phyloP scores from a whole-genome alignment of 2,888 invertebrate genomes.

The Apamea sordens region DNA sequence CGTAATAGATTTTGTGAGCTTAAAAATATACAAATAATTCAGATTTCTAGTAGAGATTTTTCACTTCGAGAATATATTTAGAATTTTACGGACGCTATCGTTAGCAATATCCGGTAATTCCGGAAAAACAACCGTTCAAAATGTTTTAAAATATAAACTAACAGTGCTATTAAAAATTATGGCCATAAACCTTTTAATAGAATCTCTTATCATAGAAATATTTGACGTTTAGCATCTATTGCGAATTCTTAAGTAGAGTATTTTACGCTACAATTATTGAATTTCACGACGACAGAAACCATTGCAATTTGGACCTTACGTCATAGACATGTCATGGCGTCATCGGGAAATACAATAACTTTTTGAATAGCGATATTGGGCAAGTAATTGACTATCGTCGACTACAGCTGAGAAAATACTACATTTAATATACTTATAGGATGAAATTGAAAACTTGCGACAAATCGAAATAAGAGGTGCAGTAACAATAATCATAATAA shows the following conservation, averaged over 20 bases:
- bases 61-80: slow-evolving; percentile 6
- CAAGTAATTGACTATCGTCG: slow-evolving; percentile 64
- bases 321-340: background rate
- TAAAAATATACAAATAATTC: slow-evolving; percentile 43
- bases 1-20: slow-evolving; percentile 33
- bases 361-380: slow-evolving; percentile 52
- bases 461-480: too few relatives aligned
- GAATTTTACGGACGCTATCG: slow-evolving; percentile 28
- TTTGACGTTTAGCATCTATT: slow-evolving; percentile 42
- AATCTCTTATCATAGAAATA: slow-evolving; percentile 24
- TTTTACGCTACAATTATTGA: slow-evolving; percentile 46
- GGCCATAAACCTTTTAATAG: slow-evolving; percentile 25
- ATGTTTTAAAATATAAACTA: background rate
- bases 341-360: slow-evolving; percentile 28
- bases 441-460: too few relatives aligned
- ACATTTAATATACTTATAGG: slow-evolving; percentile 28
- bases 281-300: slow-evolving; percentile 24
- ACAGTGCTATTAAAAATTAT: slow-evolving; percentile 26
- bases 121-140: background rate
- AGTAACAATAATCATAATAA: too few relatives aligned
- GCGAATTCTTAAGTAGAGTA: slow-evolving; percentile 51
- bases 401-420: slow-evolving; percentile 54
- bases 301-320: slow-evolving; percentile 19
- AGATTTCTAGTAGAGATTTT: slow-evolving; percentile 54
- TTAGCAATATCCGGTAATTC: background rate